Evolutionary conservation across 2,888 invertebrate genomes (phyloP), one percentile per base, ranked within the genome.

Genomic region (Euclidia mi): DNA sequence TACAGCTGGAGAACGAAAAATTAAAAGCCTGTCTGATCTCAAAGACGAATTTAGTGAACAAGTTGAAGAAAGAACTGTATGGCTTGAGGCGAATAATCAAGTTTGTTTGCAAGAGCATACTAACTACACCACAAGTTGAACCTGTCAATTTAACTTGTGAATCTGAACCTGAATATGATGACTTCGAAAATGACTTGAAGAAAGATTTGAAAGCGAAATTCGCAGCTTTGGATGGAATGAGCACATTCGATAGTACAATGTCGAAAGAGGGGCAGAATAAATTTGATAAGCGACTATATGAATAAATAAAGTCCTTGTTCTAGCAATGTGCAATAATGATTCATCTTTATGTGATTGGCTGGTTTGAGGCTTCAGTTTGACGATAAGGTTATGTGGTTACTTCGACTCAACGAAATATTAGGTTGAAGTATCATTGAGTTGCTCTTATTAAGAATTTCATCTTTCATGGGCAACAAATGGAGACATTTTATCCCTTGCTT

Each of bases 1-100:
- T 91, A 47, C 85, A 84, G 59, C 64, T 94, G 34, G 93, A 94
- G 47, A 92, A 91, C 44, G 89, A 91, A 57, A 94, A 91, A 74
- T 66, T 92, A 14, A 86, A 77, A 53, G 74, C 81, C 12, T 49
- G 87, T 10, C 63, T 92, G n/a, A 80, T 84, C 3, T 87, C 85
- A 0, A 92, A 90, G 78, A 73, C 82, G 9, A 87, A 82, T 66
- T 62, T 89, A 41, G 59, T 89, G 1, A 65, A 59, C 11, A 90
- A 81, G 72, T 68, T 92, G 12, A 87, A 84, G 62, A 90, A 83
- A 40, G 92, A 93, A 67, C 59, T 92, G 46, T 42, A 60, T 1
- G 81, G 56, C 42, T 79, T 91, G 72, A 92, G 83, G 57, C 77
- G 83, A 3, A 65, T 87, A 6, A 62, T 92, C 1, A 92, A 91